Conservation (phyloP, 2,113 vertebrate species). For the Silurus meridionalis region DNA sequence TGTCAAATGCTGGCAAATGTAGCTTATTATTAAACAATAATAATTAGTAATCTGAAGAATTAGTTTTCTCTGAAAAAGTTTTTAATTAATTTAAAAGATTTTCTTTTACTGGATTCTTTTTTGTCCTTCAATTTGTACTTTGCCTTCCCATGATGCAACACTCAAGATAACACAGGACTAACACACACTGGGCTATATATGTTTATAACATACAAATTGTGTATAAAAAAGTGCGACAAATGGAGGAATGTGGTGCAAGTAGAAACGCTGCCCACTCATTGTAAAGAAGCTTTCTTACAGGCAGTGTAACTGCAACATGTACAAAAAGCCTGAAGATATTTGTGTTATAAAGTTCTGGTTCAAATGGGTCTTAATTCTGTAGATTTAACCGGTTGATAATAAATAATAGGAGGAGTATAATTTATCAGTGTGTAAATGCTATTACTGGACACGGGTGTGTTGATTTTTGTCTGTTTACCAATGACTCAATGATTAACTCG, state of each 20-base stretch:
- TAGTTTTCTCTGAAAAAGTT: not conserved
- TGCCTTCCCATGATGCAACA: not conserved
- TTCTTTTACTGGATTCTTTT: not conserved
- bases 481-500: conserved; percentile 4
- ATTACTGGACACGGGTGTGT: not conserved
- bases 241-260: not conserved
- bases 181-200: not conserved
- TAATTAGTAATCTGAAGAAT: not conserved
- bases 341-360: not conserved
- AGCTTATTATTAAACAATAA: not conserved
- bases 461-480: not conserved
- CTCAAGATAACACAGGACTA: not conserved
- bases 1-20: not conserved
- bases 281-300: too few species aligned
- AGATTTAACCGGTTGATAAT: not conserved
- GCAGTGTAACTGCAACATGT: not conserved
- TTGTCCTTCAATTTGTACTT: not conserved
- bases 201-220: not conserved
- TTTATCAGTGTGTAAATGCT: not conserved
- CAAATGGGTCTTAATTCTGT: not conserved
- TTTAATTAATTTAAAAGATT: not conserved
- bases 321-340: not conserved
- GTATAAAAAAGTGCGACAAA: not conserved
- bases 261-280: too few species aligned
- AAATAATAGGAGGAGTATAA: not conserved